Base-by-base conservation (phyloP, 2,797 vertebrate species). In the Sebastes glaucus region DNA sequence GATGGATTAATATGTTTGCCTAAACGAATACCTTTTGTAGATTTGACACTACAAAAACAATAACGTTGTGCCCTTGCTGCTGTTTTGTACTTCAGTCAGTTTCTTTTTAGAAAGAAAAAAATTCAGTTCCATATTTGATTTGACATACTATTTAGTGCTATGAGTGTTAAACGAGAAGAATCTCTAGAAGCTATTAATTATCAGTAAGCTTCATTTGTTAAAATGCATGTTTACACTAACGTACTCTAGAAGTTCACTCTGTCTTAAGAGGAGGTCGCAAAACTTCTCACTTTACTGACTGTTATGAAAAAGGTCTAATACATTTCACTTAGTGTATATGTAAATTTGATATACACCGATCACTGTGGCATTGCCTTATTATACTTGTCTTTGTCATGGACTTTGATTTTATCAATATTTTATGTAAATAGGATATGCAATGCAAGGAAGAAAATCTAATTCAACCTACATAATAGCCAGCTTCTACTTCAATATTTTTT, bases 31-130 rank as follows among this genome's bases (percentile, higher is more conserved):
- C 1, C 5, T 82, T 81, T 65, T 79, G 28, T 75, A 75, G 16
- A 71, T 81, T 74, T 82, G 68, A 28, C 63, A 71, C 61, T 20
- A 8, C 20, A 75, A 33, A 71, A 46, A 4, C 3, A 6, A 13
- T 23, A 7, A 10, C 11, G 3, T 9, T 30, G 2, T 65, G 20
- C 49, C 27, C 4, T 49, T 55, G 14, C 9, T 71, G 49, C 53
- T 73, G 27, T 71, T 88, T 84, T 83, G 6, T 79, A 64, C 64
- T 64, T 62, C 1, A 33, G 4, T 38, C 3, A 33, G 1, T 63
- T 11, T 57, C 4, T 55, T 59, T 83, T 63, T n/a, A 20, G 46
- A 20, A 49, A 49, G 20, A 49, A 46, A 49, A 49, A 23, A 61
- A 71, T 33, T 27, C 7, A 23, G n/a, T 72, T 71, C 4, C 2